Base-by-base conservation (phyloP, 1,140 invertebrate genomes). In the Ceratosolen solmsi region DNA sequence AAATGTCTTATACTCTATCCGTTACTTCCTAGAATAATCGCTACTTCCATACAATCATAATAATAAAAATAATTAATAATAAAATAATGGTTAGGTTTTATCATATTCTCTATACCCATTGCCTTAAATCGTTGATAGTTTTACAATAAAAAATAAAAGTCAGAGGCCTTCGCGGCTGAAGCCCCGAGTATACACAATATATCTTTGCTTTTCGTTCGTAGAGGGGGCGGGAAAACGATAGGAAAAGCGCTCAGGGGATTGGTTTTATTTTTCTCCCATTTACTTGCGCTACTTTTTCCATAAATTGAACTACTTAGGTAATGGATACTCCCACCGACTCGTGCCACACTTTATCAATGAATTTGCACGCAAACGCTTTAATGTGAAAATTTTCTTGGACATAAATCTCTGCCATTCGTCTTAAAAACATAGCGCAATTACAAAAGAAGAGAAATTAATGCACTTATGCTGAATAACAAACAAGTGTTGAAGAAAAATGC, bases 1-100 rank as follows among this genome's bases (percentile, higher is more conserved):
- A 91, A 91, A 90, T 91, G 87, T 84, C 89, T 91, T 91, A 91
- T 83, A 83, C 87, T 89, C 90, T 86, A 90, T 87, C 82, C 85
- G 84, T 86, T 90, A 88, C 85, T 88, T 84, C 75, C 89, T 79
- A 79, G 58, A 77, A 58, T 71, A 79, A 71, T 90, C 84, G 83
- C 84, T 89, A 88, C 86, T 88, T 88, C 83, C 85, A 51, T 87
- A 87, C 85, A 85, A 82, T 90, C 87, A 58, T 80, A 89, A 88
- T 89, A 88, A 85, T 88, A 83, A 79, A 78, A 80, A 76, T 82
- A 65, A 87, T 86, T 90, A 90, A 89, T 90, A 90, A 54, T 65
- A 90, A 79, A 91, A 89, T 90, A 89, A 89, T 91, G 87, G 86
- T 87, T 84, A 85, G 89, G 87, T 83, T 87, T 87, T 86, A 68